Evolutionary conservation across 2,113 vertebrate species (phyloP), one percentile per base, ranked within the genome.

Genomic region (Plecotus auritus): DNA sequence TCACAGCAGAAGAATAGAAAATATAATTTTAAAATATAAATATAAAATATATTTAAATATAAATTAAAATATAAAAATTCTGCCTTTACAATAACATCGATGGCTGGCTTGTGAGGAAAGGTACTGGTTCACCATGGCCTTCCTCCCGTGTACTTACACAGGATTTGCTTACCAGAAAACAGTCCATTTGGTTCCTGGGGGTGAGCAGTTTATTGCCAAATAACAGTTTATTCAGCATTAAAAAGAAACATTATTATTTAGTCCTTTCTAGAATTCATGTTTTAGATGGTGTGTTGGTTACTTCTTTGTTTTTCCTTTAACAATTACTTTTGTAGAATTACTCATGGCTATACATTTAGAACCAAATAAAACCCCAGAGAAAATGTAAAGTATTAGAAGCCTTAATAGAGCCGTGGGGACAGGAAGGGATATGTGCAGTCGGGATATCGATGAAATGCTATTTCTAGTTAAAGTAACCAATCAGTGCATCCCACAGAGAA

Each of bases 91-190:
- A 72, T 64, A 45, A 81, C 28, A 85, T 76, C 42, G 28, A 74
- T 51, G 10, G 47, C 7, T 82, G 61, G 9, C 12, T 77, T 88
- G 5, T 70, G 61, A 83, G 85, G 49, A 90, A 86, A 92, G 28
- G 17, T 47, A 72, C 76, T 10, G 2, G 1, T 14, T 76, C 54
- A 47, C 13, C 18, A 32, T 28, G 32, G n/a, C 9, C 28, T 64
- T 80, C 26, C 90, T 91, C 83, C 26, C 7, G 9, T 22, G 2
- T 5, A n/a, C 40, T 88, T 47, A 64, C 26, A 13, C 28, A 77
- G 77, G 64, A 59, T 90, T 95, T 95, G 93, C 67, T 88, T 59
- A 92, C 17, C 26, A 77, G 66, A 59, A 95, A 94, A 84, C 61
- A 83, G 42, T 45, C 80, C 35, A 45, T 74, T 88, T 13, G 2